phyloP scores from a whole-genome alignment of 2,113 vertebrate species.

The Microtus montanus region DNA sequence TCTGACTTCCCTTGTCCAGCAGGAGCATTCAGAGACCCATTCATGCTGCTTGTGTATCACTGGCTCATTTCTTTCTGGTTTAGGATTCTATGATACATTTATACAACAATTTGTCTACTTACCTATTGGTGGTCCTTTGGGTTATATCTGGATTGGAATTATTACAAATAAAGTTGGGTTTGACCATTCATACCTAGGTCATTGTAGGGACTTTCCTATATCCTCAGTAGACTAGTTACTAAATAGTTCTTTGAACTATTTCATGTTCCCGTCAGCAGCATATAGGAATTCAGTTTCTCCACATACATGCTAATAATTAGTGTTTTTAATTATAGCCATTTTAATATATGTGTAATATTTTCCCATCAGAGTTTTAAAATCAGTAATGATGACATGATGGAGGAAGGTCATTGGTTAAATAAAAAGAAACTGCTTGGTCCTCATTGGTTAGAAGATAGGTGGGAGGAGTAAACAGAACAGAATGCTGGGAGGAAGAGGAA shows the following conservation, averaged over 20 bases:
- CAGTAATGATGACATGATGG: not conserved
- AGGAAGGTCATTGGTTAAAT: too few relatives aligned
- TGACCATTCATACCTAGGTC: not conserved
- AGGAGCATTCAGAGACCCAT: not conserved
- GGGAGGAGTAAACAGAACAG: too few relatives aligned
- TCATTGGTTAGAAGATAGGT: too few relatives aligned
- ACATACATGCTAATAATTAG: not conserved
- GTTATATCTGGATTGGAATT: not conserved
- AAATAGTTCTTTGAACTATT: not conserved
- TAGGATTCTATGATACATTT: not conserved
- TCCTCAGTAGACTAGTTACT: not conserved
- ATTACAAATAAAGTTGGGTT: constrained; percentile 32
- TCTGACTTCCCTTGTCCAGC: constrained; percentile 10
- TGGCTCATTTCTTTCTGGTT: constrained; percentile 15
- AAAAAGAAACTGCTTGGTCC: too few relatives aligned
- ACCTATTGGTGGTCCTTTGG: not conserved
- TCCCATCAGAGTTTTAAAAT: not conserved
- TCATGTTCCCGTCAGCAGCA: not conserved
- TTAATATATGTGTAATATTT: not conserved
- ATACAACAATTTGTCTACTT: not conserved
- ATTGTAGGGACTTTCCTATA: not conserved
- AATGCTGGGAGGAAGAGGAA: too few relatives aligned
- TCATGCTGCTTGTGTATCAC: not conserved
- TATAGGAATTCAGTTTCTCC: not conserved
- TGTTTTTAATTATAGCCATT: not conserved